Conservation (phyloP, 2,797 vertebrate genomes). For the Anabacerthia variegaticeps region DNA sequence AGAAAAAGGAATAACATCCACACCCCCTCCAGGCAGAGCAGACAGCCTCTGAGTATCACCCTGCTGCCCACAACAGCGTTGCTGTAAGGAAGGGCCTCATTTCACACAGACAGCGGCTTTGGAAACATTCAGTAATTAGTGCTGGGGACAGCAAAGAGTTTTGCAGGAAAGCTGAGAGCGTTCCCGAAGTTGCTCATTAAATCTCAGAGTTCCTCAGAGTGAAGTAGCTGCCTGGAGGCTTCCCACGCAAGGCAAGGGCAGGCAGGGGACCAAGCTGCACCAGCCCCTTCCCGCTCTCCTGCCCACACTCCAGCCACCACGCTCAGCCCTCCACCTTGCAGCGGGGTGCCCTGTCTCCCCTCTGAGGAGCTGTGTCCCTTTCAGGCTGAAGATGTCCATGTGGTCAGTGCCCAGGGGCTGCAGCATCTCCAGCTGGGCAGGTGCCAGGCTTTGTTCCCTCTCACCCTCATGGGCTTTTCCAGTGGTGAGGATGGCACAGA, state of each 20-base stretch:
- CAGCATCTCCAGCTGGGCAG: not conserved
- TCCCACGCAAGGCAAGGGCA: fast-evolving
- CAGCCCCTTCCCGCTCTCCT: not conserved
- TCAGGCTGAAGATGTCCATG: not conserved
- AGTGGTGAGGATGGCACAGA: fast-evolving
- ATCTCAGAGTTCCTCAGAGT: not conserved
- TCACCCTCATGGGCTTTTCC: fast-evolving
- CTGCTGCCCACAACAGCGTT: not conserved
- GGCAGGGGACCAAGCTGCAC: not conserved
- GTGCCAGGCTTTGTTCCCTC: not conserved
- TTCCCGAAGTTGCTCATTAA: not conserved
- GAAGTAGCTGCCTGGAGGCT: not conserved
- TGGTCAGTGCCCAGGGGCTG: not conserved
- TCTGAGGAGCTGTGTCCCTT: not conserved
- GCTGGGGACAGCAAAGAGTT: not conserved
- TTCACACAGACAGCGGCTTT: not conserved
- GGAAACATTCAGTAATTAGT: not conserved
- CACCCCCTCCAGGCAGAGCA: not conserved
- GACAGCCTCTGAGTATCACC: fast-evolving
- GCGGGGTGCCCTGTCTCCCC: fast-evolving
- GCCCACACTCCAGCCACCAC: fast-evolving
- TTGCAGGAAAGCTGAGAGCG: not conserved
- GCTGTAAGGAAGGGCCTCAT: fast-evolving
- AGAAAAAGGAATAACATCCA: not conserved
- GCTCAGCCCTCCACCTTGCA: not conserved